Conservation (phyloP, 2,113 vertebrate genomes). For the Pleuronectes platessa region DNA sequence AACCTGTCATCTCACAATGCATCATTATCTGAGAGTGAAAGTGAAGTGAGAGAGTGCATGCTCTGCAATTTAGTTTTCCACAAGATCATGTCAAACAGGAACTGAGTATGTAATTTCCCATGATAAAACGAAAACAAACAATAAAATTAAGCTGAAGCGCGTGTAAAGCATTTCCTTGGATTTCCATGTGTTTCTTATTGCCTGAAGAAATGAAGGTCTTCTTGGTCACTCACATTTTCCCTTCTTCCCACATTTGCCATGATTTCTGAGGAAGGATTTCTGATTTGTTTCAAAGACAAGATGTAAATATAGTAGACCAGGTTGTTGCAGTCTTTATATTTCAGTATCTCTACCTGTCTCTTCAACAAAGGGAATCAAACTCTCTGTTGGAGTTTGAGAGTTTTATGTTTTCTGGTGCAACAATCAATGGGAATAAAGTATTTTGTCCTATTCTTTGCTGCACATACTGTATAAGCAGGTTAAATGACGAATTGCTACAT, state of each 20-base stretch:
- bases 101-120: too few relatives aligned
- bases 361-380: background rate
- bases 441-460: background rate
- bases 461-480: background rate
- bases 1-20: background rate
- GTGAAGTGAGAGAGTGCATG: too few relatives aligned
- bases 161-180: background rate
- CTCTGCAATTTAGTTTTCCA: too few relatives aligned
- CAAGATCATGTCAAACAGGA: too few relatives aligned
- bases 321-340: constrained; percentile 1
- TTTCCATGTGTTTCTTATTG: too few relatives aligned
- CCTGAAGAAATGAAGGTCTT: too few relatives aligned
- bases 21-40: too few relatives aligned
- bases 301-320: constrained; percentile 37
- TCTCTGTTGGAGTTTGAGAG: background rate
- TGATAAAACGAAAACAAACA: background rate
- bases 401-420: constrained; percentile 5
- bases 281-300: constrained; percentile 29
- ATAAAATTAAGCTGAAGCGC: background rate
- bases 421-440: background rate
- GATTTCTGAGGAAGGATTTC: background rate
- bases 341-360: background rate
- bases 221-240: too few relatives aligned
- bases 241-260: too few relatives aligned
- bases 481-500: background rate